Conservation (phyloP, 1,140 invertebrate genomes). For the Sogatella furcifera region DNA sequence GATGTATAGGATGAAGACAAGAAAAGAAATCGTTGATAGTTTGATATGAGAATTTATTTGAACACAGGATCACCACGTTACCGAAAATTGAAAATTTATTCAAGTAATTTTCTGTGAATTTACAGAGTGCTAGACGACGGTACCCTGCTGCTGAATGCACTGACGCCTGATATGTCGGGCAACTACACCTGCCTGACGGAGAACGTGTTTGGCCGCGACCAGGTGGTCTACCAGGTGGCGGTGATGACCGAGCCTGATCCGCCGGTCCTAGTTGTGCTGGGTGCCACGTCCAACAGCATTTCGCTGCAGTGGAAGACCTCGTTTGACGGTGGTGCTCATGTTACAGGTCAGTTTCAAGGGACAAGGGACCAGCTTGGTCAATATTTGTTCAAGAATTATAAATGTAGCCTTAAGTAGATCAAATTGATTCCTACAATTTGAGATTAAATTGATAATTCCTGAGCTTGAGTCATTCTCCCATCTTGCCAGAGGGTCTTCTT, state of each 20-base stretch:
- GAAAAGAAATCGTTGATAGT: no score
- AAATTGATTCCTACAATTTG: no score
- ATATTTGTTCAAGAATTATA: no score
- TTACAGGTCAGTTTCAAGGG: constrained; percentile 43
- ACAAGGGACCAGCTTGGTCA: neutral
- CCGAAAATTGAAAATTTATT: no score
- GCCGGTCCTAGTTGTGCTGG: constrained; percentile 50
- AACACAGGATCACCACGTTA: no score
- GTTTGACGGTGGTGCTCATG: constrained; percentile 48
- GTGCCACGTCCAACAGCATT: constrained; percentile 50
- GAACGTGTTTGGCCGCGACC: constrained; percentile 70
- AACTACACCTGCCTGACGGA: constrained; percentile 74
- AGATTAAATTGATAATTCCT: no score
- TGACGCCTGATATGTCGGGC: constrained; percentile 37
- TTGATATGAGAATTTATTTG: no score
- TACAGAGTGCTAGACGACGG: constrained; percentile 12
- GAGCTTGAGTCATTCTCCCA: no score
- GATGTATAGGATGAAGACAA: no score
- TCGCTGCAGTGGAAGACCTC: constrained; percentile 55
- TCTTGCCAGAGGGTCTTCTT: no score
- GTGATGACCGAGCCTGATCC: constrained; percentile 52
- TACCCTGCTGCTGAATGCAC: constrained; percentile 12
- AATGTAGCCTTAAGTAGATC: no score
- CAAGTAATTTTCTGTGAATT: neutral
- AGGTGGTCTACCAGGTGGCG: constrained; percentile 59